Evolutionary conservation across 2,888 invertebrate species (phyloP).

Genomic region (Dasypolia templi): DNA sequence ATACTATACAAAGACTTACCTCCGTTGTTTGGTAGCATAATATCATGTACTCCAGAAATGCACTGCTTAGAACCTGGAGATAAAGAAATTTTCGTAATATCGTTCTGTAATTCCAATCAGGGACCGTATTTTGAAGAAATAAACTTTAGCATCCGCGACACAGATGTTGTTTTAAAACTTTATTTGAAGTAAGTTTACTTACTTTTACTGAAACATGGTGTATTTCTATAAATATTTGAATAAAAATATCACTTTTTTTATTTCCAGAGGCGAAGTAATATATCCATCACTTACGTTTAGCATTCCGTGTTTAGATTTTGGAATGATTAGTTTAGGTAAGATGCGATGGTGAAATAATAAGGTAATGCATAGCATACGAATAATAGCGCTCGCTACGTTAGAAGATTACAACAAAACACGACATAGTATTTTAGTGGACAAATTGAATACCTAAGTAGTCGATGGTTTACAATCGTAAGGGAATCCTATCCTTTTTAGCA

Average conservation of each 20-base stretch:
- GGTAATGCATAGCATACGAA: not conserved
- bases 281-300: conserved; percentile 91
- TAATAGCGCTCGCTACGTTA: not conserved
- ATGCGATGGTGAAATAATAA: not conserved
- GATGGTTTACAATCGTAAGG: not conserved
- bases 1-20: conserved; percentile 85
- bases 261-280: conserved; percentile 90
- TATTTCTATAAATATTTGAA: not conserved
- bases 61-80: conserved; percentile 87
- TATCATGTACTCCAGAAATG: conserved; percentile 87
- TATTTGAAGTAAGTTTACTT: conserved; percentile 89
- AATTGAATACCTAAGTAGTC: not conserved
- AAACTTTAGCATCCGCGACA: conserved; percentile 90
- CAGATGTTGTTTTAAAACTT: conserved; percentile 88
- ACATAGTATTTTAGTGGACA: not conserved
- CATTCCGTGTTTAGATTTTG: conserved; percentile 89
- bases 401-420: not conserved
- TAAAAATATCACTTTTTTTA: not conserved
- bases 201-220: not conserved
- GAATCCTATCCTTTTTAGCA: not conserved
- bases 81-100: conserved; percentile 88
- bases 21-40: conserved; percentile 90
- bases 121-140: conserved; percentile 92
- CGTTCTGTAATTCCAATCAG: conserved; percentile 90
- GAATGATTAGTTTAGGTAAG: conserved; percentile 89